Percentiles rank a stretch among this genome's conserved stretches.
Conservation (phyloP, 2,113 vertebrate genomes). For the Hydrolagus affinis region DNA sequence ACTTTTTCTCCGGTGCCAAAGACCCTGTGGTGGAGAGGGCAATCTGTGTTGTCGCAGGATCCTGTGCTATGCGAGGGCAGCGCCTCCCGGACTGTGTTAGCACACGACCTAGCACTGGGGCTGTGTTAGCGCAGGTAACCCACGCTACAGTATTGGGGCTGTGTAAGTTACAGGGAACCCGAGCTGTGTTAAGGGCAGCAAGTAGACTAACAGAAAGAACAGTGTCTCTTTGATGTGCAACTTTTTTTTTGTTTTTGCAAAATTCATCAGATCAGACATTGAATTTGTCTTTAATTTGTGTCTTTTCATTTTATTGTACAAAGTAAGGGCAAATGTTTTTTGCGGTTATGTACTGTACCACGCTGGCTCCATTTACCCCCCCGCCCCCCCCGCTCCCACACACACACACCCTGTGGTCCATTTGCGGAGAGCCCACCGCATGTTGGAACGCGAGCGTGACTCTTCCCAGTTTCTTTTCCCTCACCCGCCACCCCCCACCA, state of each 20-base stretch:
- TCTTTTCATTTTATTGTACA: constrained; percentile 6
- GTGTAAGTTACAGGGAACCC: not conserved
- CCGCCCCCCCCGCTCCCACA: no score
- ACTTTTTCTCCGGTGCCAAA: not conserved
- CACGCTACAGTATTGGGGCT: no score
- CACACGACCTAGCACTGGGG: no score
- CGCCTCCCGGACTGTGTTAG: no score
- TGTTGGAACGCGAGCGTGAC: not conserved
- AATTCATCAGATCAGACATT: not conserved
- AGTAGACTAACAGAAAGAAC: constrained; percentile 23
- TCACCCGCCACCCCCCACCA: no score
- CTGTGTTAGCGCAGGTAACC: no score
- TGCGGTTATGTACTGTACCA: not conserved
- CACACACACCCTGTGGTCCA: constrained; percentile 9
- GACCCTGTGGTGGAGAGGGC: not conserved
- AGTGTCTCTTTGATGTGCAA: constrained; percentile 14
- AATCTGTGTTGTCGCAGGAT: not conserved
- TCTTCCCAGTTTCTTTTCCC: not conserved
- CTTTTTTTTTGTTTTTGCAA: constrained; percentile 10
- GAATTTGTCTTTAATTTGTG: constrained; percentile 17
- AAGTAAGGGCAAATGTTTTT: constrained; percentile 18
- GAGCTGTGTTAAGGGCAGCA: not conserved
- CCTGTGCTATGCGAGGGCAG: no score
- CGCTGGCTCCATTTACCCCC: not conserved
- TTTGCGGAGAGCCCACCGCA: not conserved